Evolutionary conservation across 2,888 invertebrate species (phyloP), one percentile per base, ranked within the genome.

Genomic region (Asteroscopus sphinx): DNA sequence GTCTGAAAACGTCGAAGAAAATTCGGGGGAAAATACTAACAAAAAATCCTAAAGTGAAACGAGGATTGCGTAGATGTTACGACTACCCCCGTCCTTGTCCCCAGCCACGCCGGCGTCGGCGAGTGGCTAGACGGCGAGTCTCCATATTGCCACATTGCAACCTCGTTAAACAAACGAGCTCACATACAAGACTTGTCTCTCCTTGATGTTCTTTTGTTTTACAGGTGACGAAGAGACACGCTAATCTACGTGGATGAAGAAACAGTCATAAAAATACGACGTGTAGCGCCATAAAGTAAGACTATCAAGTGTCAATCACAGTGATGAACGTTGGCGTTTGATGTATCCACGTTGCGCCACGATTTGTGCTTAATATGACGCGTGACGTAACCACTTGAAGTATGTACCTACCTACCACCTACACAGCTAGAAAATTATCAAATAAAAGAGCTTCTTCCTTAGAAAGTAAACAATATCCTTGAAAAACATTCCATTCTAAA

Each of bases 71-170:
- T 76, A 58, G 40, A 58, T 73, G 57, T 76, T 62, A 73, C 58
- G 62, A 59, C 59, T 52, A 68, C 68, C 68, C 76, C 42, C 21
- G 45, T 41, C 33, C 45, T 63, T 25, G 25, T 51, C 61, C 56
- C 49, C 39, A 69, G 75, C 47, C 68, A 40, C 71, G 71, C 54
- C 52, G 73, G 77, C 73, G 76, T 55, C 68, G 40, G 61, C 45
- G 81, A 82, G 81, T 79, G 90, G 84, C 89, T 82, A 91, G 92
- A 92, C 92, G 80, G 83, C 83, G 78, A 81, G 91, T 87, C 90
- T 83, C 89, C 90, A 63, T 73, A 81, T 81, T 79, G 74, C 76
- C 71, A 75, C 73, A 77, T 81, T 77, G 81, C 73, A 77, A 79
- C 80, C 83, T 86, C 82, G 83, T 85, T 84, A 82, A 73, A 72